These are phyloP conservation scores for Spondyliosoma cantharus DNA, from an alignment of 2,797 vertebrate species.

Conservation along the genomic window DNA sequence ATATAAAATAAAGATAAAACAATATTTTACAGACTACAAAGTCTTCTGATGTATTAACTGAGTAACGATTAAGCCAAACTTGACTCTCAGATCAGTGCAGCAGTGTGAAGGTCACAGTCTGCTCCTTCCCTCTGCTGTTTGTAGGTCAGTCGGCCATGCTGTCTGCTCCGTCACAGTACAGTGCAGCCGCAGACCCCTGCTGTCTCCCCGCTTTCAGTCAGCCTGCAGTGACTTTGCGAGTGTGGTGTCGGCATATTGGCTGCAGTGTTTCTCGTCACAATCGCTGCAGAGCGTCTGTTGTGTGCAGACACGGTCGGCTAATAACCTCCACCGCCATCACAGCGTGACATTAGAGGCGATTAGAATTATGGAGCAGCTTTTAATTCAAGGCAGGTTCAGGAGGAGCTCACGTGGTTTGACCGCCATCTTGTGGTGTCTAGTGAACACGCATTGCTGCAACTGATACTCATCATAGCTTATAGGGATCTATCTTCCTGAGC, in stretches of 20 bases:
- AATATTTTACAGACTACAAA: not conserved
- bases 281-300: conserved; percentile 31
- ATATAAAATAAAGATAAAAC: not conserved
- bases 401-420: conserved; percentile 40
- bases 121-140: conserved; percentile 68
- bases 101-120: conserved; percentile 70
- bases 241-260: conserved; percentile 15
- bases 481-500: not conserved
- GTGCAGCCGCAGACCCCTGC: conserved; percentile 56
- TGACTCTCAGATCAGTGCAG: conserved; percentile 36
- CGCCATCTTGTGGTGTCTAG: conserved; percentile 74
- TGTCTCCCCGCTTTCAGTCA: conserved; percentile 23
- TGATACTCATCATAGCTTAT: not conserved
- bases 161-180: conserved; percentile 67
- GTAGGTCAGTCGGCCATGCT: conserved; percentile 81
- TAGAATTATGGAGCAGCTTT: conserved; percentile 35
- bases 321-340: conserved; percentile 60
- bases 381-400: conserved; percentile 43
- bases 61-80: conserved; percentile 19
- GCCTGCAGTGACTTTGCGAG: conserved; percentile 30
- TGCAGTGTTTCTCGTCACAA: not conserved
- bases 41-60: not conserved
- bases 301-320: conserved; percentile 27
- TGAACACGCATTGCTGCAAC: not conserved
- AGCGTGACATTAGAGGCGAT: conserved; percentile 57